Base-by-base conservation (phyloP, 2,888 invertebrate genomes). In the Conistra vaccinii region DNA sequence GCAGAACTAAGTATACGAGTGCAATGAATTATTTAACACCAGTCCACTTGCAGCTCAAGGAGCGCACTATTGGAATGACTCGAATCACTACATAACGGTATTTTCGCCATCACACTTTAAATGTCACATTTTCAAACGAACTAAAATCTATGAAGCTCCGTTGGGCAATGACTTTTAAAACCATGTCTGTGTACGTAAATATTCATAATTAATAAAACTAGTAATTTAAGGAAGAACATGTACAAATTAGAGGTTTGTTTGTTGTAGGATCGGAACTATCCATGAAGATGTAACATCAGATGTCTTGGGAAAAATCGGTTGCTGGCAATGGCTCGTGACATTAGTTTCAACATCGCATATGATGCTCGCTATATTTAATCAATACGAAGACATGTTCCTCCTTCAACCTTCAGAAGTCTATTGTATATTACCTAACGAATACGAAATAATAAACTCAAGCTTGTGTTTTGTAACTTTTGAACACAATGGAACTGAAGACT, bases 221-320 rank as follows among this genome's bases (percentile, higher is more conserved):
- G 9, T 39, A 10, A 51, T 17, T 7, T 35, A 58, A 53, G 9
- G 20, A 73, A 53, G 6, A 42, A 58, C 9, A n/a, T 4, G 12
- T 51, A 55, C 17, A 29, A 63, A 68, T 61, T 35, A 62, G 26
- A 63, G 20, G 14, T 53, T 72, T 55, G 2, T 73, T 76, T 76
- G 73, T 95, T 93, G 42, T 87, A 96, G 96, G 86, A 95, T 96
- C 73, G 96, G 96, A 55, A 94, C 95, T 3, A 90, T 95, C 42
- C 90, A 95, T 79, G 96, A 96, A 89, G 96, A 96, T 86, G 94
- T 96, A n/a, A 95, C 95, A 23, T 93, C 95, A 1, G 95, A 96
- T 67, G 94, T 95, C 10, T 83, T 95, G 39, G 96, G 96, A 12
- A 90, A 90, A 60, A 95, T 96, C 32, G 96, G 96, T 1, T 80